Percentiles rank a stretch among this genome's conserved stretches.
phyloP scores from a whole-genome alignment of 2,113 vertebrate genomes.

The Holacanthus passer region DNA sequence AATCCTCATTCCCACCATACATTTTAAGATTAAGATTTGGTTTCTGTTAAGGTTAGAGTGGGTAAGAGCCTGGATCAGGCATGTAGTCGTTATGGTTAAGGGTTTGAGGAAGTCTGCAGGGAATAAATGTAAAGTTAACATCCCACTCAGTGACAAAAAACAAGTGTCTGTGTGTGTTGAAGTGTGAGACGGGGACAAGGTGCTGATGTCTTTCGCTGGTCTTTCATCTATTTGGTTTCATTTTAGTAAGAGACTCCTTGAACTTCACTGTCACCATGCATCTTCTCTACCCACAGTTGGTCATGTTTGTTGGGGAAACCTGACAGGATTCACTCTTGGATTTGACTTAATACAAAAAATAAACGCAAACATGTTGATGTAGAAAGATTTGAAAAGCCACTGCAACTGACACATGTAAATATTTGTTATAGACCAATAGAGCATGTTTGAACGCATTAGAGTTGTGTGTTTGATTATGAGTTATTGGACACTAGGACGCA shows the following conservation, averaged over 20 bases:
- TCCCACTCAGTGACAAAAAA: background rate
- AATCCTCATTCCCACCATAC: background rate
- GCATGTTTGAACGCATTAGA: background rate
- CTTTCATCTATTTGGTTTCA: constrained; percentile 12
- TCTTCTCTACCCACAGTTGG: constrained; percentile 15
- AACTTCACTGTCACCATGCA: constrained; percentile 18
- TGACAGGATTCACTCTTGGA: constrained; percentile 8
- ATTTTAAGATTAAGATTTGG: background rate
- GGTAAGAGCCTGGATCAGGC: background rate
- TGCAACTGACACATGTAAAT: background rate
- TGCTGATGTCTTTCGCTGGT: background rate
- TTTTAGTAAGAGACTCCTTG: constrained; percentile 25
- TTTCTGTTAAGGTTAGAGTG: background rate
- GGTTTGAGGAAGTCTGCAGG: background rate
- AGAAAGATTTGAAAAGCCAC: background rate
- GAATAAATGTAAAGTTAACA: background rate
- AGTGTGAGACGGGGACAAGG: background rate
- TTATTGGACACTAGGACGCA: constrained; percentile 16
- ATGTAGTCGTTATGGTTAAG: background rate
- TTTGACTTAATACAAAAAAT: background rate
- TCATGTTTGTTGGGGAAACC: constrained; percentile 10
- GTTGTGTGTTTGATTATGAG: constrained; percentile 16
- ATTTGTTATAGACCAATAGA: background rate
- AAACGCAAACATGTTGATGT: constrained; percentile 15
- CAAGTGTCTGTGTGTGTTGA: background rate